phyloP scores from a whole-genome alignment of 2,888 invertebrate species.

The Amphipyra berbera region DNA sequence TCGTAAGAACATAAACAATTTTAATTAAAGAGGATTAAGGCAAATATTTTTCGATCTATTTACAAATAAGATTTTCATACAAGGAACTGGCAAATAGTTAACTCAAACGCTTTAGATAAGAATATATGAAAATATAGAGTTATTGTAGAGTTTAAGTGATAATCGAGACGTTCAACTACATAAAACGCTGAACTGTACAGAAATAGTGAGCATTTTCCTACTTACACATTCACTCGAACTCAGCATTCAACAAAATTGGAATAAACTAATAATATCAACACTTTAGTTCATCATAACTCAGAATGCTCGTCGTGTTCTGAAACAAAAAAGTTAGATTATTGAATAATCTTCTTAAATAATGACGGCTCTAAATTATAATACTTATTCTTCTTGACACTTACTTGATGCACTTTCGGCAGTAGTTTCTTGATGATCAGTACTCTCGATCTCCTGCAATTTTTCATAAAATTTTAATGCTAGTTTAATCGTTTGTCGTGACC shows the following conservation, averaged over 20 bases:
- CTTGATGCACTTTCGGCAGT: conserved; percentile 63
- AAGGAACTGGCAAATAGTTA: conserved; percentile 2
- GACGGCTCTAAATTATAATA: background rate
- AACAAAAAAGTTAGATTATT: conserved; percentile 50
- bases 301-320: conserved; percentile 78
- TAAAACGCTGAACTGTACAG: conserved; percentile 17
- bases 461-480: conserved; percentile 1
- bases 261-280: conserved; percentile 61
- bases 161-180: conserved; percentile 21
- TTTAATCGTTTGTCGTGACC: background rate
- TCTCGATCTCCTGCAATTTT: conserved; percentile 76
- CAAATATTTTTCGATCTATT: background rate
- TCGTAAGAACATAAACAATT: no score
- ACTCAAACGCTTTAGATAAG: background rate
- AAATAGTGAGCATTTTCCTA: conserved; percentile 40
- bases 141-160: conserved; percentile 11
- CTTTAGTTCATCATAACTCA: conserved; percentile 84
- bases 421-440: conserved; percentile 62
- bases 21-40: no score
- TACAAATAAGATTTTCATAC: conserved; percentile 1
- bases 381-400: conserved; percentile 53
- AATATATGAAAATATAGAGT: conserved; percentile 29
- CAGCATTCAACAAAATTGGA: conserved; percentile 53
- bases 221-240: conserved; percentile 51
- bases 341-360: background rate